These are phyloP conservation scores for Lottia scabra DNA, from an alignment of 2,888 invertebrate species.

Conservation along the genomic window DNA sequence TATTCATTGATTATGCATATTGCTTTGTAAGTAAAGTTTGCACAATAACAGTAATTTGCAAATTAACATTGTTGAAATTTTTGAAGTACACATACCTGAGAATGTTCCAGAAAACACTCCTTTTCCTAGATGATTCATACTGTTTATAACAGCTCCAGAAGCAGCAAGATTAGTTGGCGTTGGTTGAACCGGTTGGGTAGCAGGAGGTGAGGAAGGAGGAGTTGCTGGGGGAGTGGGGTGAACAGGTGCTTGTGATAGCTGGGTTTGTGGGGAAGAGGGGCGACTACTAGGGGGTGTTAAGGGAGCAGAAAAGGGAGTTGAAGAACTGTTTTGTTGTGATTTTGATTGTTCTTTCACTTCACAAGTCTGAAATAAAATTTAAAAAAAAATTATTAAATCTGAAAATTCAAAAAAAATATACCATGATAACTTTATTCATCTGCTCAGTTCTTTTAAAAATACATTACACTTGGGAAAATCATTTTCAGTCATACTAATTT, in stretches of 20 bases:
- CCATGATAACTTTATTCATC: too few species aligned
- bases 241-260: background rate
- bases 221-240: background rate
- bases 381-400: too few species aligned
- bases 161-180: constrained; percentile 30
- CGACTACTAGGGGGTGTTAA: too few species aligned
- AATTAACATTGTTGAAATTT: background rate
- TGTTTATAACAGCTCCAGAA: constrained; percentile 86
- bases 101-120: constrained; percentile 97
- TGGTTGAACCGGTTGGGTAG: constrained; percentile 19
- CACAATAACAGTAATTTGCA: background rate
- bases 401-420: too few species aligned
- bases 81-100: constrained; percentile 72
- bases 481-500: too few species aligned
- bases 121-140: constrained; percentile 93
- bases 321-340: too few species aligned
- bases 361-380: too few species aligned
- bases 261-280: too few species aligned
- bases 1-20: background rate
- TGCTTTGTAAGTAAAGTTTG: background rate
- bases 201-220: background rate
- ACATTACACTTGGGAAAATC: too few species aligned
- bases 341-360: too few species aligned
- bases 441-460: too few species aligned
- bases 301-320: too few species aligned